A percentile compares a stretch with the other conserved stretches of the same genome.
Conservation (phyloP, 1,140 invertebrate genomes). For the Tetramorium simillimum region DNA sequence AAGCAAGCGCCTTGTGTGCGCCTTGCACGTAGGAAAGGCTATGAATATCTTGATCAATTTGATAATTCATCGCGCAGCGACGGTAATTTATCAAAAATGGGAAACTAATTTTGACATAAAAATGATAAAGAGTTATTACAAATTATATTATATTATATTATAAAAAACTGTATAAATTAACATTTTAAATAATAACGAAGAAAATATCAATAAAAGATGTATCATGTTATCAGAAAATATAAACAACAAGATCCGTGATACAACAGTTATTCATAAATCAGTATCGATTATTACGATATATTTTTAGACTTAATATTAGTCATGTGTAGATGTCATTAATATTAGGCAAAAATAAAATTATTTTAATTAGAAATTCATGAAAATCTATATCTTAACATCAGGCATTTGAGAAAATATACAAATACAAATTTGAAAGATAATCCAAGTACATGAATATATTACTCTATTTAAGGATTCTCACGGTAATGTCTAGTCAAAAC, state of each 20-base stretch:
- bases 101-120: not conserved
- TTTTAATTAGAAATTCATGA: not conserved
- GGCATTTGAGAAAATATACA: not conserved
- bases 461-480: not conserved
- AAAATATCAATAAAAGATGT: not conserved
- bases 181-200: not conserved
- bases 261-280: not conserved
- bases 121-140: no score
- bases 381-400: not conserved
- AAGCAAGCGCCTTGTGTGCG: slow-evolving; percentile 22
- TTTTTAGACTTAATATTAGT: not conserved
- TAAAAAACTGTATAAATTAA: not conserved
- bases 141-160: not conserved
- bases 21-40: not conserved
- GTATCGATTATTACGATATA: not conserved
- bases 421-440: not conserved
- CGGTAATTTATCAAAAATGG: not conserved
- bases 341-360: not conserved
- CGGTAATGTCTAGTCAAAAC: not conserved
- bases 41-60: not conserved
- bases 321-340: not conserved
- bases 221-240: not conserved
- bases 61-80: not conserved
- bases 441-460: not conserved
- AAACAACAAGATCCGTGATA: not conserved